Percentiles rank a stretch among this genome's conserved stretches.
These are phyloP conservation scores for Calliopsis andreniformis DNA, from an alignment of 1,140 invertebrate genomes.

Conservation along the genomic window DNA sequence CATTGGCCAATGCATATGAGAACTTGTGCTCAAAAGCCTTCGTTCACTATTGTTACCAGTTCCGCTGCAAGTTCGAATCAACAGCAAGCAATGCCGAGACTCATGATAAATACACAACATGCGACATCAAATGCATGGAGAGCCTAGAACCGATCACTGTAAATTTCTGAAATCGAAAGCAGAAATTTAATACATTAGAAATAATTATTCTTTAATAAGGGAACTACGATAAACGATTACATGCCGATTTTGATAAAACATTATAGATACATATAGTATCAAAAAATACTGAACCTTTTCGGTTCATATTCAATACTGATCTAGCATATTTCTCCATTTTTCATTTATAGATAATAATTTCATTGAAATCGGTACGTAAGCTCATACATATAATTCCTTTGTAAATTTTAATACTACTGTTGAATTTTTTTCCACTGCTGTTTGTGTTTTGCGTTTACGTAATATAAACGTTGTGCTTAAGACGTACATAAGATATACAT, in stretches of 20 bases:
- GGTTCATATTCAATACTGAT: too few relatives aligned
- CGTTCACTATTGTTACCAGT: constrained; percentile 46
- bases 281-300: too few relatives aligned
- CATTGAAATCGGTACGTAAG: too few relatives aligned
- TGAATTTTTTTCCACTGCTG: constrained; percentile 39
- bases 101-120: constrained; percentile 66
- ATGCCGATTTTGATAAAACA: too few relatives aligned
- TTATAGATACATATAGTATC: too few relatives aligned
- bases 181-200: constrained; percentile 32
- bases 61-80: constrained; percentile 47
- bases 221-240: too few relatives aligned
- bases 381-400: too few relatives aligned
- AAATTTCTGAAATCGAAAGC: constrained; percentile 42
- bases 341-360: too few relatives aligned
- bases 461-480: constrained; percentile 18
- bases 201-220: constrained; percentile 14
- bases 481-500: background rate
- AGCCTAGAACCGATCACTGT: constrained; percentile 65
- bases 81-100: constrained; percentile 72
- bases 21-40: constrained; percentile 77
- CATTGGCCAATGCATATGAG: constrained; percentile 86
- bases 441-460: constrained; percentile 2
- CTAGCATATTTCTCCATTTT: too few relatives aligned
- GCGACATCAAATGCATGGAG: constrained; percentile 60
- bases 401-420: constrained; percentile 23